Conservation (phyloP, 1,140 invertebrate genomes). For the Lethocerus indicus region DNA sequence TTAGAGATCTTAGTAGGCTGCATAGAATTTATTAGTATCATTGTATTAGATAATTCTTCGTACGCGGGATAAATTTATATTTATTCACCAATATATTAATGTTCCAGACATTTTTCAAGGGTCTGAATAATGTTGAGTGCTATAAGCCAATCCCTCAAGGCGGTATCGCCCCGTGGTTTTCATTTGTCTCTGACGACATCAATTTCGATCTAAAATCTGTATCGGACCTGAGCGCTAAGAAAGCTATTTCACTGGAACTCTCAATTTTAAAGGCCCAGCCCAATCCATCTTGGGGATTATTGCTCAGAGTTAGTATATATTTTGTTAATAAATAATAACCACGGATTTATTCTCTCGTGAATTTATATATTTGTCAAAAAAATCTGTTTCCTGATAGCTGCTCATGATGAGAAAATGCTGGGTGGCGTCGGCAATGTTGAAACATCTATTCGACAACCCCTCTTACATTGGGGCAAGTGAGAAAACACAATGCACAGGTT, state of each 20-base stretch:
- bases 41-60: no score
- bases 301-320: constrained; percentile 15
- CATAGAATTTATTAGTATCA: no score
- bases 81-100: no score
- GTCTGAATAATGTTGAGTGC: constrained; percentile 30
- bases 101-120: constrained; percentile 35
- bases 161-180: constrained; percentile 17
- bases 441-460: constrained; percentile 9
- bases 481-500: constrained; percentile 6
- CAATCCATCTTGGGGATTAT: constrained; percentile 49
- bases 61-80: no score
- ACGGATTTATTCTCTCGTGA: neutral
- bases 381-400: constrained; percentile 14
- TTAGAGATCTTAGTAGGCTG: no score
- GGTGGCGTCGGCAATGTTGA: constrained; percentile 14
- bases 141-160: constrained; percentile 10
- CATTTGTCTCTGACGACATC: constrained; percentile 14
- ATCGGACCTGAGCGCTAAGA: constrained; percentile 32
- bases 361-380: no score
- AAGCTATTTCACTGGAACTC: constrained; percentile 44
- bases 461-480: constrained; percentile 1
- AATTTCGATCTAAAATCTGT: constrained; percentile 9
- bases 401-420: constrained; percentile 20
- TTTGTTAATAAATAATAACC: neutral
- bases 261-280: constrained; percentile 53